A percentile compares a stretch with the other conserved stretches of the same genome.
Conservation (phyloP, 2,113 vertebrate species). For the Otis tarda region DNA sequence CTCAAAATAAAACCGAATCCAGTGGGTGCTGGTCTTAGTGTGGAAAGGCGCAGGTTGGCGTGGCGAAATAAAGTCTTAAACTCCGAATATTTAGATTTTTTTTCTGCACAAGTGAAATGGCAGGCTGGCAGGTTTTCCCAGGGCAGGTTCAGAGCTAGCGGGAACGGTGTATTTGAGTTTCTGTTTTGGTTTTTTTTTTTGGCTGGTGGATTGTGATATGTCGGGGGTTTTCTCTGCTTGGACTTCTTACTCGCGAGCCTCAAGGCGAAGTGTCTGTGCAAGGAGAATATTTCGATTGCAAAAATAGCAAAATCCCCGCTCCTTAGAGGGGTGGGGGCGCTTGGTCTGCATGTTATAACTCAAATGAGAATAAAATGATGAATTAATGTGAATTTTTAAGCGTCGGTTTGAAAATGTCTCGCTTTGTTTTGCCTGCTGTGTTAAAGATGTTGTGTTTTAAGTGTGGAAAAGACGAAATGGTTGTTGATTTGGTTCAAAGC, state of each 20-base stretch:
- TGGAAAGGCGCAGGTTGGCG: background rate
- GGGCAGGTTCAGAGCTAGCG: background rate
- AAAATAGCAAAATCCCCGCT: background rate
- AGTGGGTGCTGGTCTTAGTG: rapidly evolving
- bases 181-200: rapidly evolving
- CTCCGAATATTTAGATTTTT: background rate
- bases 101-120: background rate
- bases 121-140: background rate
- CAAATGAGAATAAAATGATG: background rate
- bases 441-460: background rate
- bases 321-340: background rate
- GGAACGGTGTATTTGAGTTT: background rate
- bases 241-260: background rate
- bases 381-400: background rate
- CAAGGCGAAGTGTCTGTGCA: background rate
- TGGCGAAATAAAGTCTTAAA: background rate
- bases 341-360: background rate
- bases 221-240: background rate
- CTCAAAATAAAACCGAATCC: background rate
- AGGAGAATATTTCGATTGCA: background rate
- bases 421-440: background rate
- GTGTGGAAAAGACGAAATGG: background rate
- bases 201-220: background rate
- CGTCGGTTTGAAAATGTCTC: background rate
- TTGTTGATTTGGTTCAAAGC: background rate